These are phyloP conservation scores for Pseudorectes ferrugineus DNA, from an alignment of 2,113 vertebrate genomes.

Conservation along the genomic window DNA sequence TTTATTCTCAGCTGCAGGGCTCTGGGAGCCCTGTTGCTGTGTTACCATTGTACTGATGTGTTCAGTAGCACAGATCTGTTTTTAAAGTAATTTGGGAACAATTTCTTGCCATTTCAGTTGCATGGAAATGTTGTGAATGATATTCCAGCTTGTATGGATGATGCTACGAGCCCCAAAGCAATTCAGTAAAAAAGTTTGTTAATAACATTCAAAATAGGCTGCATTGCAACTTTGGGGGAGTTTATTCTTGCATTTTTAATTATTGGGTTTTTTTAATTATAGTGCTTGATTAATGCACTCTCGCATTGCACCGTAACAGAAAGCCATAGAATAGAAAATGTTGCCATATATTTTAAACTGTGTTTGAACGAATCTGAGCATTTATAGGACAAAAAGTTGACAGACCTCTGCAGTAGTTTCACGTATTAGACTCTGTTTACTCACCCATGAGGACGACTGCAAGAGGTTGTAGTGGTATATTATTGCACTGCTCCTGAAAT, in stretches of 20 bases:
- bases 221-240: neutral
- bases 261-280: neutral
- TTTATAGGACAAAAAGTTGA: constrained; percentile 6
- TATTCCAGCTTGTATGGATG: neutral
- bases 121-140: neutral
- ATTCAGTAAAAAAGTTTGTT: neutral
- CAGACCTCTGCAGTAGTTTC: constrained; percentile 16
- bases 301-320: neutral
- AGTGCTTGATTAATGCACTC: neutral
- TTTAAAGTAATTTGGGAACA: neutral
- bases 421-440: constrained; percentile 55
- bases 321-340: neutral
- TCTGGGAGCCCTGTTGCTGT: neutral
- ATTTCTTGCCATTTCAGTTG: neutral
- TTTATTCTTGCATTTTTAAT: neutral
- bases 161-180: rapidly evolving
- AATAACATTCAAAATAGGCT: neutral
- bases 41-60: neutral
- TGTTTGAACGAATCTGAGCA: neutral
- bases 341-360: neutral
- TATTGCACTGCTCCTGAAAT: constrained; percentile 80
- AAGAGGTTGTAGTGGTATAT: constrained; percentile 54
- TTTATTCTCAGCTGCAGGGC: neutral
- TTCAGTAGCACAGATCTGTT: neutral
- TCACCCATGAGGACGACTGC: constrained; percentile 4